phyloP scores from a whole-genome alignment of 2,113 vertebrate genomes.

The Halcyon senegalensis region DNA sequence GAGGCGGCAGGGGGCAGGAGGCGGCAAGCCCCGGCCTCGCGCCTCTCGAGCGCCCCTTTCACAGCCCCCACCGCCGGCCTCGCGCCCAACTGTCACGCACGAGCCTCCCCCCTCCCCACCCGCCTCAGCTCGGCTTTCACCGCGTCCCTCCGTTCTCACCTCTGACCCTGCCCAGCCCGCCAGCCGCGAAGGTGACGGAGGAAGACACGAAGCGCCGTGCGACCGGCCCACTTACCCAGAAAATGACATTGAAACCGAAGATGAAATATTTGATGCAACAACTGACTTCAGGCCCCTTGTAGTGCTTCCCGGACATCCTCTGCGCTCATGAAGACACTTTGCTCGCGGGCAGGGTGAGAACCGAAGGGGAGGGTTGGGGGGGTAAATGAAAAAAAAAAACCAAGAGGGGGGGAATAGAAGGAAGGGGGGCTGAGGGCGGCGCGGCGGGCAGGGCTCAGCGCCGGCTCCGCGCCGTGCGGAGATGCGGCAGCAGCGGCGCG shows the following conservation, averaged over 20 bases:
- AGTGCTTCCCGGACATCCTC: conserved; percentile 97
- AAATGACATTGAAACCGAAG: conserved; percentile 99
- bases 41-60: no score
- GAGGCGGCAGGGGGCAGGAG: not conserved
- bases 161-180: not conserved
- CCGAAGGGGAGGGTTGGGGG: not conserved
- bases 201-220: not conserved
- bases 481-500: not conserved
- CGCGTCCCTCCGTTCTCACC: fast-evolving
- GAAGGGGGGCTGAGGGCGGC: not conserved
- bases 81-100: not conserved
- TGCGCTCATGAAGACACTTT: conserved; percentile 76
- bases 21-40: not conserved
- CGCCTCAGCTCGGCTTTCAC: no score
- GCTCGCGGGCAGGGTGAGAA: conserved; percentile 28
- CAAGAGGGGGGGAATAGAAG: not conserved
- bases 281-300: conserved; percentile 98
- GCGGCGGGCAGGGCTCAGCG: not conserved
- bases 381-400: not conserved
- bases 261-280: conserved; percentile 99
- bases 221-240: conserved; percentile 88
- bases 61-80: not conserved
- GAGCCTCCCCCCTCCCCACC: not conserved
- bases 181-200: not conserved
- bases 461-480: not conserved